These are phyloP conservation scores for Calyptommatus sinebrachiatus DNA, from an alignment of 2,113 vertebrate species.

Conservation along the genomic window DNA sequence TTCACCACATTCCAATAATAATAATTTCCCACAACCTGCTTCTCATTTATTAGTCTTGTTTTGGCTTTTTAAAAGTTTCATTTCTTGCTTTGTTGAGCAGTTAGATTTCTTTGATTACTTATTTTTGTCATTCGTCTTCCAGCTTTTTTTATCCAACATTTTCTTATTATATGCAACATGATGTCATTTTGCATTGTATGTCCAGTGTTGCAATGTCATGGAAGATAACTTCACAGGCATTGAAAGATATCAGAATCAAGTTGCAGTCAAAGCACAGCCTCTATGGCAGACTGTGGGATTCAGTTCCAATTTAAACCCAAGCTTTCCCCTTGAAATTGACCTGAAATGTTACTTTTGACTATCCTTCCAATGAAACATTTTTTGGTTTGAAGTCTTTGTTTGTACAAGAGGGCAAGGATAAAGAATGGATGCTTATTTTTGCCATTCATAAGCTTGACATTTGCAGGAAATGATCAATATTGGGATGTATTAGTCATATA, in stretches of 20 bases:
- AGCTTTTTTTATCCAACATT: background rate
- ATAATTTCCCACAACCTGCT: no score
- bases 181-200: constrained; percentile 19
- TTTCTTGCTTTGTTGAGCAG: background rate
- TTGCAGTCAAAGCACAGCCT: background rate
- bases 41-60: background rate
- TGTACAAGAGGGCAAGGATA: background rate
- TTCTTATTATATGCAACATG: constrained; percentile 19
- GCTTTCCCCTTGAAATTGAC: background rate
- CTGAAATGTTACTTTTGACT: background rate
- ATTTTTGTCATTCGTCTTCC: background rate
- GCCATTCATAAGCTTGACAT: background rate
- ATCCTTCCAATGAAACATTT: background rate
- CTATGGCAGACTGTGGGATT: background rate
- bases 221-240: background rate
- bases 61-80: background rate
- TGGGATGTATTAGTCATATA: background rate
- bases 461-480: background rate
- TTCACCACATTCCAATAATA: background rate
- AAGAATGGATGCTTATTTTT: background rate
- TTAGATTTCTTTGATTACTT: background rate
- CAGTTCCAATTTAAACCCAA: background rate
- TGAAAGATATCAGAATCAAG: background rate
- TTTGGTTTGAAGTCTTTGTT: background rate
- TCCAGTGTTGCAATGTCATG: background rate